Conservation (phyloP, 2,797 vertebrate species). For the Bovichtus variegatus region DNA sequence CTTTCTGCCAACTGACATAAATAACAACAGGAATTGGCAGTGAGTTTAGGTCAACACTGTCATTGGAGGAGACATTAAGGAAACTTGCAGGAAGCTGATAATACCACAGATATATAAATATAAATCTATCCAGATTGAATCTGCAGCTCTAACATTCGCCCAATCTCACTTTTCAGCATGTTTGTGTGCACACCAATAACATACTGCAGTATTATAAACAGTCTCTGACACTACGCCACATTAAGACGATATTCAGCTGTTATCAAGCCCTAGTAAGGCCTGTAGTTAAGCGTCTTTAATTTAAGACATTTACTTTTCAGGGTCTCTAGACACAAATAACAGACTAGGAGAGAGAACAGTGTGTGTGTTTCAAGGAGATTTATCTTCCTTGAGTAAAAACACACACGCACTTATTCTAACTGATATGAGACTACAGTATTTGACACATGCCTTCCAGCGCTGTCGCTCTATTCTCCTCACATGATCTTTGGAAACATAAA, state of each 20-base stretch:
- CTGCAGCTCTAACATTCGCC: background rate
- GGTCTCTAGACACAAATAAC: constrained; percentile 6
- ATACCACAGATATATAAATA: background rate
- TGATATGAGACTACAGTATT: background rate
- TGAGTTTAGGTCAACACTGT: constrained; percentile 7
- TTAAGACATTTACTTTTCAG: constrained; percentile 13
- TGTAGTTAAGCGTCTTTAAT: constrained; percentile 14
- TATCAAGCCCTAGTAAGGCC: background rate
- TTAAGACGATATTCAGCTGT: background rate
- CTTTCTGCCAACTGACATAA: constrained; percentile 41
- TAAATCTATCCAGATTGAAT: background rate
- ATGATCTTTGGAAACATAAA: constrained; percentile 27
- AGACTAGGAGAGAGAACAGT: background rate
- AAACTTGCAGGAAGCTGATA: background rate
- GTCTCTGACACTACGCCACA: background rate
- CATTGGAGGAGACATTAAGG: background rate
- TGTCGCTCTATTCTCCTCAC: background rate
- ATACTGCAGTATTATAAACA: background rate
- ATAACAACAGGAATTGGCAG: constrained; percentile 41
- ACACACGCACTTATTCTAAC: constrained; percentile 1
- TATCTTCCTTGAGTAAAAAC: background rate
- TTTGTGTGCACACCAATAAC: background rate
- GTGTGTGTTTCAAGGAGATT: constrained; percentile 4
- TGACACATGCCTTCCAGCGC: background rate
- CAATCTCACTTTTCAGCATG: background rate